Percentiles rank a stretch among this genome's conserved stretches.
These are phyloP conservation scores for Gadus macrocephalus DNA, from an alignment of 2,113 vertebrate species.

Conservation along the genomic window DNA sequence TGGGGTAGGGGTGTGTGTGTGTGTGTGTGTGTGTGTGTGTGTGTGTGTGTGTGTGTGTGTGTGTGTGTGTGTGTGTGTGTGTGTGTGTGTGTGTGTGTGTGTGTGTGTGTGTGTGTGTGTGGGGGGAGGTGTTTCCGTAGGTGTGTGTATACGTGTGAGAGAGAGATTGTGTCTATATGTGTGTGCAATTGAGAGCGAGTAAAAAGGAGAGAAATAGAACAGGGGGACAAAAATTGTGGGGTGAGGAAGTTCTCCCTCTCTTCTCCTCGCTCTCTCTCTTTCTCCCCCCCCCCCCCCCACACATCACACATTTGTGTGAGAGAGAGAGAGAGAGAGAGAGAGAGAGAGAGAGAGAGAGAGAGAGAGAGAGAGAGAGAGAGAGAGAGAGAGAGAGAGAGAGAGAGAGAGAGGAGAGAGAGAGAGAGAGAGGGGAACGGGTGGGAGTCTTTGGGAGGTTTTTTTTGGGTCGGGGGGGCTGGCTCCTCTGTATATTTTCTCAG, in stretches of 20 bases:
- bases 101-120: constrained; percentile 13
- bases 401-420: constrained; percentile 5
- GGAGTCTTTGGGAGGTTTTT: constrained; percentile 31
- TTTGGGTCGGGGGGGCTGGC: constrained; percentile 41
- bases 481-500: constrained; percentile 71
- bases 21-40: constrained; percentile 15
- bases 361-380: neutral
- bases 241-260: too few species aligned
- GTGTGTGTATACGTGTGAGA: neutral
- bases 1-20: constrained; percentile 48
- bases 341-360: constrained; percentile 6
- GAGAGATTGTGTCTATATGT: neutral
- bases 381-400: constrained; percentile 5
- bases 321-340: constrained; percentile 1
- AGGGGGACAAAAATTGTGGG: too few species aligned
- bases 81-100: too few species aligned
- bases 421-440: constrained; percentile 28
- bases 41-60: constrained; percentile 13
- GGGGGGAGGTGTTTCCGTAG: neutral
- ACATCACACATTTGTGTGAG: too few species aligned
- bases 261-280: too few species aligned
- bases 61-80: too few species aligned
- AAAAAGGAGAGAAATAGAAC: too few species aligned
- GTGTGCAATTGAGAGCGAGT: neutral
- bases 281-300: too few species aligned